These are phyloP conservation scores for Ifrita kowaldi DNA, from an alignment of 2,113 vertebrate genomes.

Conservation along the genomic window DNA sequence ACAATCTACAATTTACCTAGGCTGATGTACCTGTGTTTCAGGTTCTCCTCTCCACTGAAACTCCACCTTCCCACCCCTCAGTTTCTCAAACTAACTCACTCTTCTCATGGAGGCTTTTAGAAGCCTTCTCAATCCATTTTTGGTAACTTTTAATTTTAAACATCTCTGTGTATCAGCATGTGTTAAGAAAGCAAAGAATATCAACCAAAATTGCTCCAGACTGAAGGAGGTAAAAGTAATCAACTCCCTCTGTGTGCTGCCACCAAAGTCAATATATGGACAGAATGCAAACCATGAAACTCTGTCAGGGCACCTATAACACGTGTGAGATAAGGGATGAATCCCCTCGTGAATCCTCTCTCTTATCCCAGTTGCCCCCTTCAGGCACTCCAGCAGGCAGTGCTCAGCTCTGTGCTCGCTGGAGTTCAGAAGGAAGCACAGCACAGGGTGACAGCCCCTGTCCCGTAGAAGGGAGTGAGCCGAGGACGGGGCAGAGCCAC, in stretches of 20 bases:
- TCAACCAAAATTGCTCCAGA: not conserved
- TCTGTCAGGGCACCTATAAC: accelerated
- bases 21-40: not conserved
- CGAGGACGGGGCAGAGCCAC: accelerated
- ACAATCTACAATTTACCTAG: not conserved
- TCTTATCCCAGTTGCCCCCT: accelerated
- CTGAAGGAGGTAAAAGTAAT: not conserved
- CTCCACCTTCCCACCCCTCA: not conserved
- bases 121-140: not conserved
- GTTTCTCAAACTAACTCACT: not conserved
- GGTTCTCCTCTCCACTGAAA: not conserved
- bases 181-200: not conserved
- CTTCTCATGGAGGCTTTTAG: not conserved
- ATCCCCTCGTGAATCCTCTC: not conserved
- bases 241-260: not conserved
- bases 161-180: not conserved
- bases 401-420: not conserved
- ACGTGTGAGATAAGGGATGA: accelerated
- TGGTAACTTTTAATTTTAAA: not conserved
- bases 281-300: not conserved
- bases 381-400: not conserved
- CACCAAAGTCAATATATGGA: accelerated
- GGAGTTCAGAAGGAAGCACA: not conserved
- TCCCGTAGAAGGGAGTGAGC: not conserved
- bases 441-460: not conserved